Base-by-base conservation (phyloP, 2,797 vertebrate genomes). In the Channallabes apus region DNA sequence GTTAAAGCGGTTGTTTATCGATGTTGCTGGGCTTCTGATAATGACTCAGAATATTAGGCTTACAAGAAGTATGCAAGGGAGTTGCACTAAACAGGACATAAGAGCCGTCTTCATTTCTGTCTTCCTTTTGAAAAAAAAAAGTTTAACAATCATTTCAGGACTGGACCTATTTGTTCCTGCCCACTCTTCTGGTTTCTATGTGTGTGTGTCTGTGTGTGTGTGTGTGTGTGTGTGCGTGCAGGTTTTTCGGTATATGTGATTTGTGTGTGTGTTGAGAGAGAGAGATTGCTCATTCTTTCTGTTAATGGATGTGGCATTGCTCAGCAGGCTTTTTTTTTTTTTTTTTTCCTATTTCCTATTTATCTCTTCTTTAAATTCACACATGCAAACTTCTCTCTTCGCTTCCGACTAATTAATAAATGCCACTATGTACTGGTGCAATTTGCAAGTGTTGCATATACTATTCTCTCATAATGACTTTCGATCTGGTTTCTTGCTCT, bases 141-240 rank as follows among this genome's bases (percentile, higher is more conserved):
- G n/a, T 77, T 71, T 73, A 69, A 51, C 14, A 82, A 69, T 86
- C 65, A 71, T 79, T 79, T 83, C 56, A 72, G 51, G 56, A 79
- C 73, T 79, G 80, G 72, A 86, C 65, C 61, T 72, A 75, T 54
- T 68, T 51, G 27, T 58, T 54, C 8, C 73, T 82, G 64, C 85
- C 85, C 73, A 83, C 85, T 86, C 54, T 86, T 56, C 81, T 61
- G 62, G 61, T 77, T 82, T 82, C 7, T 51, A n/a, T n/a, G n/a
- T n/a, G n/a, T n/a, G n/a, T n/a, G n/a, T n/a, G n/a, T n/a, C n/a
- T 72, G 46, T 56, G 46, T 27, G 69, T 8, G 72, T 62, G 59
- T 29, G 18, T 41, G 77, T 18, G 35, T 20, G 78, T 2, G 54
- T 4, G 77, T 24, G 20, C 4, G 4, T 14, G 22, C 5, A 22